Evolutionary conservation across 2,113 vertebrate species (phyloP).

Genomic region (Thryonomys swinderianus): DNA sequence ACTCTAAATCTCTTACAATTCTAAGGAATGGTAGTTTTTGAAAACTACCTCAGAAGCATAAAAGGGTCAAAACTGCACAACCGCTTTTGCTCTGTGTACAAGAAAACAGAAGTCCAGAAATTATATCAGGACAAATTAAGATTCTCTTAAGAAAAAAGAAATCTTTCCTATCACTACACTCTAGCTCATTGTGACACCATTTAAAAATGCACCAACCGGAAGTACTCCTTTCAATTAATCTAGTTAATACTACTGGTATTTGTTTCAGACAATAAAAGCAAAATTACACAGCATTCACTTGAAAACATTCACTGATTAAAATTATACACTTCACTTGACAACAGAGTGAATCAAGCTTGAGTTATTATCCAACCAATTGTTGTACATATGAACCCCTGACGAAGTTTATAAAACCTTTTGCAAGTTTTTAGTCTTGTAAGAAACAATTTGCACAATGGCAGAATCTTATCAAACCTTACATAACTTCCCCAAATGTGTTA

Average conservation of each 20-base stretch:
- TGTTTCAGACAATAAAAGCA: conserved; percentile 36
- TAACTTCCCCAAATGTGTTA: conserved; percentile 45
- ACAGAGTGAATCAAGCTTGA: background rate
- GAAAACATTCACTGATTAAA: too few relatives aligned
- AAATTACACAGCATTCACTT: conserved; percentile 8
- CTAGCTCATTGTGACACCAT: background rate
- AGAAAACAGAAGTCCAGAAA: background rate
- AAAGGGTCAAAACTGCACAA: conserved; percentile 26
- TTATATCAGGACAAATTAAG: background rate
- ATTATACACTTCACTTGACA: conserved; percentile 46
- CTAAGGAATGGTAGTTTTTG: background rate
- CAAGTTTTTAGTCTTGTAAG: conserved; percentile 42
- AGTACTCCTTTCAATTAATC: conserved; percentile 46
- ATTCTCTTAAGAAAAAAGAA: background rate
- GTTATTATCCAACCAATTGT: conserved; percentile 41
- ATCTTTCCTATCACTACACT: conserved; percentile 14
- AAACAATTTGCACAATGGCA: conserved; percentile 48
- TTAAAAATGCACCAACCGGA: conserved; percentile 64
- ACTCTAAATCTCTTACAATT: background rate
- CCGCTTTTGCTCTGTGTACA: background rate
- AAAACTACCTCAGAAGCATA: conserved; percentile 17
- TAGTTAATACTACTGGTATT: conserved; percentile 19
- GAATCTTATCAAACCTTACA: conserved; percentile 42
- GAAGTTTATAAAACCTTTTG: conserved; percentile 45
- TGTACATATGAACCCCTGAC: background rate